Percentiles rank a stretch among this genome's conserved stretches.
These are phyloP conservation scores for Oncorhynchus clarkii DNA, from an alignment of 2,113 vertebrate genomes.

Conservation along the genomic window DNA sequence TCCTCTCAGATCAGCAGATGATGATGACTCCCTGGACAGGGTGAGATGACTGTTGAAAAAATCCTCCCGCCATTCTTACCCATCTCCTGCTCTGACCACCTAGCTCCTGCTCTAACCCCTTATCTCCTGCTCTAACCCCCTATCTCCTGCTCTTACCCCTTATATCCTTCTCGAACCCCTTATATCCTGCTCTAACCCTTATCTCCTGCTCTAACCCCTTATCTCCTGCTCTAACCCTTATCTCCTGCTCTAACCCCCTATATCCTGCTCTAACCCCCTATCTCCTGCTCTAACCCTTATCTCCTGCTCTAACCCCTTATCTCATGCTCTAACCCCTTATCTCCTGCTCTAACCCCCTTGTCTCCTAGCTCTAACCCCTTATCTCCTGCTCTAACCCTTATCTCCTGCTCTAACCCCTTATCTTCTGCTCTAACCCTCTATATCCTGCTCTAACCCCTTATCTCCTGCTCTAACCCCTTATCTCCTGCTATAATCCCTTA, in stretches of 20 bases:
- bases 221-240: constrained; percentile 33
- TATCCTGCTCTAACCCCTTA: constrained; percentile 38
- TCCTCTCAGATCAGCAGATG: constrained; percentile 39
- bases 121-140: constrained; percentile 31
- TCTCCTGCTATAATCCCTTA: too few species aligned
- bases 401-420: constrained; percentile 18
- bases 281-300: background rate
- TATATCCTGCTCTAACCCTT: background rate
- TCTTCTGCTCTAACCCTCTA: background rate
- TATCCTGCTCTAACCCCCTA: constrained; percentile 18
- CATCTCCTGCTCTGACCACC: constrained; percentile 23
- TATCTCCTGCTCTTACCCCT: constrained; percentile 30
- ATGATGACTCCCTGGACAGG: constrained; percentile 78
- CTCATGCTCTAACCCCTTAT: constrained; percentile 40
- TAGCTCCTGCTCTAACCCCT: constrained; percentile 30
- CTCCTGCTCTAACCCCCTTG: constrained; percentile 35
- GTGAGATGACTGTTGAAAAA: constrained; percentile 73
- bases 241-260: constrained; percentile 19
- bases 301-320: too few species aligned
- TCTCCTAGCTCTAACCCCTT: constrained; percentile 21
- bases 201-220: too few species aligned
- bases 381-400: constrained; percentile 1
- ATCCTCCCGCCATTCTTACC: constrained; percentile 43
- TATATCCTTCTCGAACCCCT: constrained; percentile 22
- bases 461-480: constrained; percentile 20